A percentile compares a stretch with the other conserved stretches of the same genome.
phyloP scores from a whole-genome alignment of 2,888 invertebrate species.

The Meiosimyza platycephala region DNA sequence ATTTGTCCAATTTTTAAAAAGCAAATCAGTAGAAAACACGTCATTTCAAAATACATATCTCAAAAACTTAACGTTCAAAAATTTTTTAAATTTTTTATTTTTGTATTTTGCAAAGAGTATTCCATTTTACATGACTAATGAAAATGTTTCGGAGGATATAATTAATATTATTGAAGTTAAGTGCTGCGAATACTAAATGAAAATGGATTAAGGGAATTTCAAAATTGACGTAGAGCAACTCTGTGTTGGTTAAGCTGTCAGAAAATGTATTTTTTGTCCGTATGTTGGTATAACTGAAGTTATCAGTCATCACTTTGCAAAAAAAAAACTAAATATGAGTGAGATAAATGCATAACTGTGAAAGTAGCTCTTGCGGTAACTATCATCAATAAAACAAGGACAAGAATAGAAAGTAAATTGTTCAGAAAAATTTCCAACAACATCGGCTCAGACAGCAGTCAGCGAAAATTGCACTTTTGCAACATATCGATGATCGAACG shows the following conservation, averaged over 20 bases:
- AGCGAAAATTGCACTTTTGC: constrained; percentile 17
- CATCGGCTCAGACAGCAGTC: background rate
- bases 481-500: constrained; percentile 39
- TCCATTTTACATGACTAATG: no score
- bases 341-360: background rate
- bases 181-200: no score
- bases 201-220: no score
- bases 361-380: background rate
- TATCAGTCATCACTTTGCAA: constrained; percentile 19
- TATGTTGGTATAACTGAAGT: constrained; percentile 15
- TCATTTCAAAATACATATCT: no score
- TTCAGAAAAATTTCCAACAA: constrained; percentile 16
- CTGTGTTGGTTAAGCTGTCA: background rate
- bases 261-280: background rate
- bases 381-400: background rate
- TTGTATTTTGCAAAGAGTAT: no score
- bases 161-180: no score
- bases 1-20: no score
- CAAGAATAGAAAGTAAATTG: background rate
- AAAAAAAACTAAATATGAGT: constrained; percentile 4
- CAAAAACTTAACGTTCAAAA: no score
- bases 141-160: no score
- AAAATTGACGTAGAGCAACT: no score
- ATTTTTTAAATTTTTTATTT: no score
- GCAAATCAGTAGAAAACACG: no score